These are phyloP conservation scores for Chamaetylas fuelleborni DNA, from an alignment of 2,113 vertebrate species.

Conservation along the genomic window DNA sequence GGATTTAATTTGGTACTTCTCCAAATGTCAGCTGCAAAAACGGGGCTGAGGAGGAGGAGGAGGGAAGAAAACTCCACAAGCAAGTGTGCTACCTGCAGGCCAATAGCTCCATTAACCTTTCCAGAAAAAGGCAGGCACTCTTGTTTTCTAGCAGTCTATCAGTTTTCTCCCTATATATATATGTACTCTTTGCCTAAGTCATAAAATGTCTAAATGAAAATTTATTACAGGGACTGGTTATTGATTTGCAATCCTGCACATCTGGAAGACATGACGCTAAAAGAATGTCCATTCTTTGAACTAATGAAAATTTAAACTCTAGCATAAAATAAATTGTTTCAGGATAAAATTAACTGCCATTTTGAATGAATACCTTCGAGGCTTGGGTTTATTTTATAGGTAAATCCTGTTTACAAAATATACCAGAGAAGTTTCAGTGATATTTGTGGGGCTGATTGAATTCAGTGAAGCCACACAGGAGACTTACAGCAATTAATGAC, in stretches of 20 bases:
- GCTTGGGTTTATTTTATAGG: neutral
- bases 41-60: neutral
- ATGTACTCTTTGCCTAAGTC: neutral
- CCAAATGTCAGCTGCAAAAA: neutral
- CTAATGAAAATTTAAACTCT: neutral
- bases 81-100: neutral
- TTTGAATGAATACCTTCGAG: neutral
- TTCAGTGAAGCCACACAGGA: neutral
- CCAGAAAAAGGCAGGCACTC: neutral
- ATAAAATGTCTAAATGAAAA: neutral
- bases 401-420: neutral
- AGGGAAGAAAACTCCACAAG: neutral
- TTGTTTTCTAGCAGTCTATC: neutral
- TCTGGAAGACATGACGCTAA: slow-evolving; percentile 21
- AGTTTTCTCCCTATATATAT: neutral
- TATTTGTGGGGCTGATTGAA: neutral
- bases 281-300: neutral
- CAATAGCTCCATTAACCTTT: neutral
- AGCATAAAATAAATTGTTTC: neutral
- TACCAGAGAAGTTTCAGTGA: neutral
- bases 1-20: neutral
- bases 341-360: neutral
- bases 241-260: slow-evolving; percentile 25
- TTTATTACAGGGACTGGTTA: neutral
- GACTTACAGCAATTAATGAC: neutral